A percentile compares a stretch with the other conserved stretches of the same genome.
Conservation (phyloP, 2,113 vertebrate genomes). For the Hippocampus mohnikei region DNA sequence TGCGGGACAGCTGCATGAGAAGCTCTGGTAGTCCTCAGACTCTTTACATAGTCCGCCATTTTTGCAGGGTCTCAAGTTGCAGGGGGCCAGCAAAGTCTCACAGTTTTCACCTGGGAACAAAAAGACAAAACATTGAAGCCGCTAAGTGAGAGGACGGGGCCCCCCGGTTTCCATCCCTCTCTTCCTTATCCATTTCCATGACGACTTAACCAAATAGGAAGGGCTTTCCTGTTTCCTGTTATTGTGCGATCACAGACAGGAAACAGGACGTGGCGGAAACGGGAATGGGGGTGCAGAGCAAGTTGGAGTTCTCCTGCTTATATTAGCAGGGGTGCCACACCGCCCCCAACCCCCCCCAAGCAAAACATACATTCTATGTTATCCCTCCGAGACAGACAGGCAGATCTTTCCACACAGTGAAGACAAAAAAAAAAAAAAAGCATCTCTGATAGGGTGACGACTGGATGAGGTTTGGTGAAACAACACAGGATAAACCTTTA, state of each 20-base stretch:
- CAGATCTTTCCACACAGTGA: slow-evolving; percentile 51
- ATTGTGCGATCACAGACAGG: slow-evolving; percentile 81
- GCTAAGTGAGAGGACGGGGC: slow-evolving; percentile 29
- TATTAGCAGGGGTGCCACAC: slow-evolving; percentile 33
- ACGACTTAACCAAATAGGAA: slow-evolving; percentile 82
- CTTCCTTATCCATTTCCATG: slow-evolving; percentile 80
- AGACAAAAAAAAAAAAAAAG: slow-evolving; percentile 51
- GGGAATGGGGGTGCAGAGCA: slow-evolving; percentile 39
- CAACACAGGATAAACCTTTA: slow-evolving; percentile 48
- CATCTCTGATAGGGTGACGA: slow-evolving; percentile 31
- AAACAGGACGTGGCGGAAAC: slow-evolving; percentile 80
- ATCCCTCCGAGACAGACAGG: slow-evolving; percentile 38
- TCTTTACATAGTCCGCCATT: slow-evolving; percentile 84
- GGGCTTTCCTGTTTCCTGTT: slow-evolving; percentile 83
- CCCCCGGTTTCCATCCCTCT: slow-evolving; percentile 71
- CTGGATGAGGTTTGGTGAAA: slow-evolving; percentile 51
- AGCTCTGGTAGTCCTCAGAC: slow-evolving; percentile 88
- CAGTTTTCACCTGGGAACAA: slow-evolving; percentile 82
- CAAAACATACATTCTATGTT: slow-evolving; percentile 42
- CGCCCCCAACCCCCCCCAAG: not conserved
- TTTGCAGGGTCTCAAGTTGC: slow-evolving; percentile 83
- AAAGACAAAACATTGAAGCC: slow-evolving; percentile 6
- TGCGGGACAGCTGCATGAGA: slow-evolving; percentile 86
- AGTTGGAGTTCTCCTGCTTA: slow-evolving; percentile 66
- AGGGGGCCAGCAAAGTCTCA: slow-evolving; percentile 85